These are phyloP conservation scores for Podotricha telesiphe DNA, from an alignment of 2,888 invertebrate genomes.

Conservation along the genomic window DNA sequence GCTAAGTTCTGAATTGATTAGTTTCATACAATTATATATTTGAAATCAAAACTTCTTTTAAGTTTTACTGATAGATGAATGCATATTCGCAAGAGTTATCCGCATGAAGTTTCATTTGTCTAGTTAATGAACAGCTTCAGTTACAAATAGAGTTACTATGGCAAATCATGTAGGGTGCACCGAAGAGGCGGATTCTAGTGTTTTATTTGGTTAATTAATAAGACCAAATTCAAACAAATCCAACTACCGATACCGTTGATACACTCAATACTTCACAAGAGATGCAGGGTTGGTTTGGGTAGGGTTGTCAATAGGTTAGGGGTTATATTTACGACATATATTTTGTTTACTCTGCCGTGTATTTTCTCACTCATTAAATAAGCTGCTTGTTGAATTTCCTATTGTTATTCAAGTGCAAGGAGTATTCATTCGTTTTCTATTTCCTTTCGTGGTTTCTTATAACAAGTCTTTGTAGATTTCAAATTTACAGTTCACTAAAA, in stretches of 20 bases:
- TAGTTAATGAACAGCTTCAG: slow-evolving; percentile 38
- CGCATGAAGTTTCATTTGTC: slow-evolving; percentile 30
- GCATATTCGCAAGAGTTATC: slow-evolving; percentile 9
- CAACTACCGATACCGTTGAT: slow-evolving; percentile 78
- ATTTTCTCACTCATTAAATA: background rate
- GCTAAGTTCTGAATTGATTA: background rate
- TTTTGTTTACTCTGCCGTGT: background rate
- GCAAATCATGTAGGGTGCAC: slow-evolving; percentile 38
- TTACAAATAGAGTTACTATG: slow-evolving; percentile 33
- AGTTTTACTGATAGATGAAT: slow-evolving; percentile 13
- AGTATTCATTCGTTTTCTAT: background rate
- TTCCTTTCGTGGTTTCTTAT: background rate
- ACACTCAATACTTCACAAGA: slow-evolving; percentile 65
- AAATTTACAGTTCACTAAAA: too few species aligned
- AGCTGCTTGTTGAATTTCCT: background rate
- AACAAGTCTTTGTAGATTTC: too few species aligned
- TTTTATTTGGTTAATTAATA: slow-evolving; percentile 81
- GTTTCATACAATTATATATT: background rate
- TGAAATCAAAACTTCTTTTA: background rate
- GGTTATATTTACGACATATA: background rate
- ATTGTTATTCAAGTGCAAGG: background rate
- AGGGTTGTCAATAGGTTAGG: slow-evolving; percentile 61
- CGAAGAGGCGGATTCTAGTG: slow-evolving; percentile 43
- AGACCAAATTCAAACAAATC: slow-evolving; percentile 80
- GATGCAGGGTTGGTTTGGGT: slow-evolving; percentile 47